phyloP scores from a whole-genome alignment of 2,113 vertebrate genomes.

The Cottus gobio region DNA sequence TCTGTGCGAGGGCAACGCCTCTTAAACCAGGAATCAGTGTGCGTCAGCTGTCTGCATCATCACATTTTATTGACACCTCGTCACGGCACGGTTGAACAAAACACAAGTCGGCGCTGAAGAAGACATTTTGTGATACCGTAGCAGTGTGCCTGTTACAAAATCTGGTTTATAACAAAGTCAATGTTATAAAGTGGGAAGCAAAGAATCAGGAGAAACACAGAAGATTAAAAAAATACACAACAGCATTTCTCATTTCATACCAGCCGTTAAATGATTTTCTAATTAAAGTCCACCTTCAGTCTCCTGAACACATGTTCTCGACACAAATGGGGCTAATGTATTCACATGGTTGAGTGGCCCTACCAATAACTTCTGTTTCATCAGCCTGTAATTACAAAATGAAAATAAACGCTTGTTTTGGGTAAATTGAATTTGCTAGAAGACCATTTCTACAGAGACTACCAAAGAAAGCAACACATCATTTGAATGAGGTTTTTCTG shows the following conservation, averaged over 20 bases:
- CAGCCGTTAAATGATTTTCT: conserved; percentile 26
- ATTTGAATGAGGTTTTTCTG: conserved; percentile 29
- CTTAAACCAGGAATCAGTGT: not conserved
- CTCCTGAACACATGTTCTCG: conserved; percentile 40
- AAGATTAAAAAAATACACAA: not conserved
- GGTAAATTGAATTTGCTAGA: conserved; percentile 27
- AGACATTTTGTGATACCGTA: not conserved
- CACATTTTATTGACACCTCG: not conserved
- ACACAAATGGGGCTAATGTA: conserved; percentile 56
- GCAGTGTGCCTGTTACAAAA: not conserved
- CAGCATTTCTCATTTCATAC: not conserved
- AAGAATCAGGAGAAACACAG: not conserved
- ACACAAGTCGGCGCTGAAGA: not conserved
- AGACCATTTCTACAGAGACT: conserved; percentile 31
- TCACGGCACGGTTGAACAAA: not conserved
- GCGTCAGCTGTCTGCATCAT: not conserved
- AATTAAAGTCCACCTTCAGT: conserved; percentile 54
- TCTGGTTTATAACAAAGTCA: not conserved
- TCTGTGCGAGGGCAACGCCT: too few relatives aligned
- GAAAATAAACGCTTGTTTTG: conserved; percentile 40
- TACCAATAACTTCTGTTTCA: conserved; percentile 31
- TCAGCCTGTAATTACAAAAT: conserved; percentile 59
- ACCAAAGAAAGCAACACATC: conserved; percentile 20
- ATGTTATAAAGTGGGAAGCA: not conserved
- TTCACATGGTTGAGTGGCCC: conserved; percentile 13